Percentiles rank a stretch among this genome's conserved stretches.
These are phyloP conservation scores for Quadroppia sp. DNA, from an alignment of 2,888 invertebrate genomes.

Conservation along the genomic window DNA sequence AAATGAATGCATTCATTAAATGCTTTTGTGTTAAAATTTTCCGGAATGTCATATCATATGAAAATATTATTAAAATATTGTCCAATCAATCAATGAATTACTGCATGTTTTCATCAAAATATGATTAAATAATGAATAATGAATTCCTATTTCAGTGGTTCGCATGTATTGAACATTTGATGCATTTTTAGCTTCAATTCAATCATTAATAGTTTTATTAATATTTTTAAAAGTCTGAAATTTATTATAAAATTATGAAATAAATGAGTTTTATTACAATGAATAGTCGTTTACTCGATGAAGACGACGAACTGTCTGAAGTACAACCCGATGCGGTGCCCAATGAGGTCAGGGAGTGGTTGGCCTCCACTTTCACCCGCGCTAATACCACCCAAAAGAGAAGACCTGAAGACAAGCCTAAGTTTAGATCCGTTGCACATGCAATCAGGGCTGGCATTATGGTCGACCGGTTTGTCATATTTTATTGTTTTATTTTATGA, in stretches of 20 bases:
- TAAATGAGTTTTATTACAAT: not conserved
- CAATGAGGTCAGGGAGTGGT: constrained; percentile 92
- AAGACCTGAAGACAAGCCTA: constrained; percentile 63
- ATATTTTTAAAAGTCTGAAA: too few species aligned
- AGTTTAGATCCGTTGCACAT: constrained; percentile 91
- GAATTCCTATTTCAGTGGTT: not conserved
- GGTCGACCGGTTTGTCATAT: constrained; percentile 63
- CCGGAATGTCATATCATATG: too few species aligned
- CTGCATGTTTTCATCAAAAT: not conserved
- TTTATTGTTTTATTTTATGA: not conserved
- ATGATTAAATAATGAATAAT: not conserved
- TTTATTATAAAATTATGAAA: too few species aligned
- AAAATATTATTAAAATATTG: too few species aligned
- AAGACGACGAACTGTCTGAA: constrained; percentile 91
- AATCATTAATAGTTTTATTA: too few species aligned
- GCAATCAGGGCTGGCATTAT: constrained; percentile 94
- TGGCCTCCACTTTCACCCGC: constrained; percentile 90
- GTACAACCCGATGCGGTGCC: constrained; percentile 95
- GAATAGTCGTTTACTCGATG: constrained; percentile 51
- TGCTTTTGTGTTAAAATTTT: too few species aligned
- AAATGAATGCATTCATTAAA: too few species aligned
- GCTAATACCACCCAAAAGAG: constrained; percentile 74
- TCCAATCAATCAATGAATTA: too few species aligned
- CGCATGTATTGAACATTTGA: not conserved
- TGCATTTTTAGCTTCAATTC: not conserved